Evolutionary conservation across 1,140 invertebrate genomes (phyloP).

Genomic region (Ostrea edulis): DNA sequence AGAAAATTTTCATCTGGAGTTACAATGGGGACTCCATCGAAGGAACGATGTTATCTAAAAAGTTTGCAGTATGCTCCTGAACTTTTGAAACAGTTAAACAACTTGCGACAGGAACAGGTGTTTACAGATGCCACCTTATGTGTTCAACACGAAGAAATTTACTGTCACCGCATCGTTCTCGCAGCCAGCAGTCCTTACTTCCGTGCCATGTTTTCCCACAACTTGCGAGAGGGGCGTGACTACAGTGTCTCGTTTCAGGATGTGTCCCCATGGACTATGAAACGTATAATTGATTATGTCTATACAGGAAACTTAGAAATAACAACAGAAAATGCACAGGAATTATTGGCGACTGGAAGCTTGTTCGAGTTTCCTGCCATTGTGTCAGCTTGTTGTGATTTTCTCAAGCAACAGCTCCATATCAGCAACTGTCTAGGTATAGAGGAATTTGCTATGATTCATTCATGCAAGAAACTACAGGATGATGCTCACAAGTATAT

Average conservation of each 20-base stretch:
- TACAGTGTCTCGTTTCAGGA: conserved; percentile 77
- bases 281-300: conserved; percentile 79
- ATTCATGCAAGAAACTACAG: conserved; percentile 76
- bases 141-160: conserved; percentile 78
- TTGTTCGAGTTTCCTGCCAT: conserved; percentile 80
- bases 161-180: conserved; percentile 79
- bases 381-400: conserved; percentile 77
- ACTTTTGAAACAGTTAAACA: conserved; percentile 74
- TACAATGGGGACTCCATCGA: conserved; percentile 1
- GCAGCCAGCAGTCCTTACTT: conserved; percentile 80
- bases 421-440: conserved; percentile 80
- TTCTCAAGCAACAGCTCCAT: conserved; percentile 78
- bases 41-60: conserved; percentile 12
- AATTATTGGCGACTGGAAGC: conserved; percentile 78
- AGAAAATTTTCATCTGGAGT: background rate
- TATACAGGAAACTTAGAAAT: conserved; percentile 79
- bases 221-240: conserved; percentile 78
- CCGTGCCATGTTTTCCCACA: conserved; percentile 79
- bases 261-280: conserved; percentile 79
- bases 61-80: conserved; percentile 64
- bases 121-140: conserved; percentile 78
- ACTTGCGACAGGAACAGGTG: conserved; percentile 65
- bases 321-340: conserved; percentile 78
- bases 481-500: conserved; percentile 73
- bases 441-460: conserved; percentile 77